Conservation (phyloP, 2,113 vertebrate genomes). For the Platichthys stellatus region DNA sequence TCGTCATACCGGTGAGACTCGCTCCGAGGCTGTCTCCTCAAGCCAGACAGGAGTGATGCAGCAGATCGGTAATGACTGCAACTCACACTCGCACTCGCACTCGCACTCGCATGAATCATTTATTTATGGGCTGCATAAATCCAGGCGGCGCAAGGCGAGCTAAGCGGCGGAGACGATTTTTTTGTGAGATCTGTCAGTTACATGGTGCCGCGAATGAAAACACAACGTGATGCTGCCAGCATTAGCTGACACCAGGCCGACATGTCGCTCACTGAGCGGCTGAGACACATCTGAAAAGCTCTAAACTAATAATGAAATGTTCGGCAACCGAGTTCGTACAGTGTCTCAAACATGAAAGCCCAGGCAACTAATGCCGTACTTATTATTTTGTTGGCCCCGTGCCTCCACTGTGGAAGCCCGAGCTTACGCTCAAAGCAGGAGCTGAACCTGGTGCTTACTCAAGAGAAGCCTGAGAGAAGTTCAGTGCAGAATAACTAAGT, state of each 20-base stretch:
- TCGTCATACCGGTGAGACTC: conserved; percentile 40
- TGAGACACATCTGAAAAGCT: conserved; percentile 18
- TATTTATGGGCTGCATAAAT: conserved; percentile 62
- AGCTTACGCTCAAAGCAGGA: no score
- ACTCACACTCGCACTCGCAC: neutral
- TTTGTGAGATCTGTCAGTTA: conserved; percentile 59
- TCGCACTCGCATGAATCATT: conserved; percentile 46
- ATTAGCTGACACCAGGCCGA: conserved; percentile 18
- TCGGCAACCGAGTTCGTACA: neutral
- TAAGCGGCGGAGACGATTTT: conserved; percentile 38
- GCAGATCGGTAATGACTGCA: conserved; percentile 69
- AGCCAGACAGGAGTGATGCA: conserved; percentile 72
- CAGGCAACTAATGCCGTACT: no score
- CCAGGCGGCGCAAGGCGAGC: conserved; percentile 30
- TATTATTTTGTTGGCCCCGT: no score
- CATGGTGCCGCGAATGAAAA: conserved; percentile 38
- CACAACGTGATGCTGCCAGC: conserved; percentile 34
- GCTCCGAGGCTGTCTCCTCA: conserved; percentile 37
- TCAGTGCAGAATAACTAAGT: no score
- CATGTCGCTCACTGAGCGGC: neutral
- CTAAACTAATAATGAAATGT: conserved; percentile 6
- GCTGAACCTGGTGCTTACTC: no score
- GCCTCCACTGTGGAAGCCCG: no score
- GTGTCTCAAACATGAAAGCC: neutral
- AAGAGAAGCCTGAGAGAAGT: no score